Conservation (phyloP, 2,113 vertebrate genomes). For the Tachysurus fulvidraco region DNA sequence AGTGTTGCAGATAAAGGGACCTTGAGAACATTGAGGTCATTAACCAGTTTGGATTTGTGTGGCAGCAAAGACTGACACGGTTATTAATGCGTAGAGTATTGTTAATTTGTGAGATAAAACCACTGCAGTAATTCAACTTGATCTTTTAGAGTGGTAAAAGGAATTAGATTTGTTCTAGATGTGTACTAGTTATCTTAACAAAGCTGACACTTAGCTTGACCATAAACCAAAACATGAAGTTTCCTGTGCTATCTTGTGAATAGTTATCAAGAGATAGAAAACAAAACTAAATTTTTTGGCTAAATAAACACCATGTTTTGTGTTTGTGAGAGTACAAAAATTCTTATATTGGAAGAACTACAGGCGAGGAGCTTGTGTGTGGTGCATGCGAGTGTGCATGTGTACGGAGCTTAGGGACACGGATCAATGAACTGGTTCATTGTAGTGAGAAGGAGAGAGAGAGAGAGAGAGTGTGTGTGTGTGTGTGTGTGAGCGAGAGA, state of each 20-base stretch:
- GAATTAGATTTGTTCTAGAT: constrained; percentile 8
- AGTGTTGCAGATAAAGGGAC: constrained; percentile 28
- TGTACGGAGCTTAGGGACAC: constrained; percentile 47
- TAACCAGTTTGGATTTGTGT: neutral
- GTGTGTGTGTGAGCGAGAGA: no score
- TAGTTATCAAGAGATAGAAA: neutral
- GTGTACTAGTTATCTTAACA: neutral
- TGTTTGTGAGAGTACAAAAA: neutral
- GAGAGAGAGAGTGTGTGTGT: no score
- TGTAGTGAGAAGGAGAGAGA: constrained; percentile 13
- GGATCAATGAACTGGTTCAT: constrained; percentile 51
- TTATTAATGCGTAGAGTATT: neutral
- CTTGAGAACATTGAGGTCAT: constrained; percentile 5
- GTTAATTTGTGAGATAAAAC: neutral
- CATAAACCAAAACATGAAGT: neutral
- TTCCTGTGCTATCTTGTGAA: neutral
- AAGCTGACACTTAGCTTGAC: constrained; percentile 3
- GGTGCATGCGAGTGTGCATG: constrained; percentile 35
- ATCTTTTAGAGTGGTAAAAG: constrained; percentile 12
- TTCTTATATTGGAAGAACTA: constrained; percentile 3
- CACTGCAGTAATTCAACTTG: neutral
- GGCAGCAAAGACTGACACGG: neutral
- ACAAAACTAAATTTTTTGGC: neutral
- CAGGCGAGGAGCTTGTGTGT: constrained; percentile 14
- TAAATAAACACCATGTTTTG: neutral